phyloP scores from a whole-genome alignment of 2,113 vertebrate genomes.

The Todiramphus chloris region DNA sequence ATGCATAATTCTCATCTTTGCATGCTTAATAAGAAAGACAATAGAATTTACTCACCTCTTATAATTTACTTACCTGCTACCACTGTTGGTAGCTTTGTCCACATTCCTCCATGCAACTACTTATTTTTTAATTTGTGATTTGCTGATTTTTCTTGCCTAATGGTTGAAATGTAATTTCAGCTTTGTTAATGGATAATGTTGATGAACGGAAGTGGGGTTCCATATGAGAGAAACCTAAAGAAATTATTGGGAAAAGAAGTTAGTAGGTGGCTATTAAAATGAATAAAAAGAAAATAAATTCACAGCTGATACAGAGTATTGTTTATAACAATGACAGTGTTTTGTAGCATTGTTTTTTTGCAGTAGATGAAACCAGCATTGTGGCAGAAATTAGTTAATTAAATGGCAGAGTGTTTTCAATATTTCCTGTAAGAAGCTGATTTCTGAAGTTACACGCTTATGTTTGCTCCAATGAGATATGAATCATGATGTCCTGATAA shows the following conservation, averaged over 20 bases:
- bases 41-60: too few species aligned
- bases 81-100: not conserved
- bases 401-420: not conserved
- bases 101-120: not conserved
- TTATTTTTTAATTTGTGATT: not conserved
- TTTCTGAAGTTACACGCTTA: not conserved
- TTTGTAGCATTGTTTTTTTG: not conserved
- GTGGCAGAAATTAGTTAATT: not conserved
- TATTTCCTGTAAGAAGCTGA: not conserved
- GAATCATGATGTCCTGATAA: not conserved
- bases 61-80: too few species aligned
- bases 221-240: not conserved
- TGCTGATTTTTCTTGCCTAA: not conserved
- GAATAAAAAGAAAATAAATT: not conserved
- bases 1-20: conserved; percentile 24
- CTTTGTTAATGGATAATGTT: not conserved
- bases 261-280: not conserved
- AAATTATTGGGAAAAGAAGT: not conserved
- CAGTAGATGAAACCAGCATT: not conserved
- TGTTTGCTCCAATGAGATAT: not conserved
- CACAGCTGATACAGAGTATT: not conserved
- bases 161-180: not conserved
- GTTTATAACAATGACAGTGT: not conserved
- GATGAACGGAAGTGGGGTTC: not conserved
- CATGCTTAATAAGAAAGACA: conserved; percentile 30